Evolutionary conservation across 2,113 vertebrate species (phyloP).

Genomic region (Hemiscyllium ocellatum): DNA sequence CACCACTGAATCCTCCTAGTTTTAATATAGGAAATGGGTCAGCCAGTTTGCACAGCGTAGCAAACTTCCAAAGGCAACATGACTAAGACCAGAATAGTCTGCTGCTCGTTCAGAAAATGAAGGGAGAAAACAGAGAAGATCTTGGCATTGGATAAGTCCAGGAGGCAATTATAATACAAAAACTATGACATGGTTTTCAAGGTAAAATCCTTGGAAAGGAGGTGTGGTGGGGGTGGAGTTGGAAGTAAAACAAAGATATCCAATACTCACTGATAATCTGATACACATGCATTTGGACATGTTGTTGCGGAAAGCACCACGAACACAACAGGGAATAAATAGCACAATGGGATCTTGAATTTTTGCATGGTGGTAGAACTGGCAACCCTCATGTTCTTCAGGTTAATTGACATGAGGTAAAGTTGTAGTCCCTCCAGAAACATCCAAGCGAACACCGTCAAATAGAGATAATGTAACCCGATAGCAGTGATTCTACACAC

Average conservation of each 20-base stretch:
- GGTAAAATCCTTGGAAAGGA: neutral
- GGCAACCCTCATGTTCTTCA: neutral
- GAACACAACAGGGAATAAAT: neutral
- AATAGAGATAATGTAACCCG: slow-evolving; percentile 70
- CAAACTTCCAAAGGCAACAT: neutral
- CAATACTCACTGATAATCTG: neutral
- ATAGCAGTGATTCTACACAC: slow-evolving; percentile 68
- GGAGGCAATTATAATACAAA: neutral
- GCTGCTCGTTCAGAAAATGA: neutral
- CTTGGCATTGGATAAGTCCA: neutral
- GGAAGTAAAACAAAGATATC: neutral
- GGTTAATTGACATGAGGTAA: slow-evolving; percentile 71
- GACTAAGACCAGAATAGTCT: neutral
- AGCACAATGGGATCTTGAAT: neutral
- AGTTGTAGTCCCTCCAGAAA: slow-evolving; percentile 75
- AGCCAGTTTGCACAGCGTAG: neutral
- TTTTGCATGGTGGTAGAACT: neutral
- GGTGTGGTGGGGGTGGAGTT: too few relatives aligned
- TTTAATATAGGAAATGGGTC: neutral
- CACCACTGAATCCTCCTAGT: neutral
- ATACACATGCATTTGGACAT: neutral
- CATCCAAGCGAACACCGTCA: slow-evolving; percentile 83
- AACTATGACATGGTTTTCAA: neutral
- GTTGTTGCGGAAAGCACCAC: neutral
- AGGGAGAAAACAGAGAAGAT: neutral